Evolutionary conservation across 2,797 vertebrate genomes (phyloP), one percentile per base, ranked within the genome.

Genomic region (Galaxias olidus): DNA sequence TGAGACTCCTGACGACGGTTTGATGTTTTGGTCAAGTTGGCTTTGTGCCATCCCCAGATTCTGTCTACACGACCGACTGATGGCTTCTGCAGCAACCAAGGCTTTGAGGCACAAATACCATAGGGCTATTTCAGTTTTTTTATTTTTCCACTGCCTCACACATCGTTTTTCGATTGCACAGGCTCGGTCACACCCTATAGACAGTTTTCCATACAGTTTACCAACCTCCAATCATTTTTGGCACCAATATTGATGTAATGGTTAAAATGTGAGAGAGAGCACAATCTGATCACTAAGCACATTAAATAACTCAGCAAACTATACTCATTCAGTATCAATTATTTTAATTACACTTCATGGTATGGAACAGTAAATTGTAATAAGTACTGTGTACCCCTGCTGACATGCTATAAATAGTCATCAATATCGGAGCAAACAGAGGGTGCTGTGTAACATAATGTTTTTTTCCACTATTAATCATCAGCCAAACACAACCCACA

Each of bases 41-140:
- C 53, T 61, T 70, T 14, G 61, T 64, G 69, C 59, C 74, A 42
- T 65, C 63, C 59, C 4, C 51, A 62, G 50, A 60, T 67, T 66
- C 50, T 63, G 61, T 67, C 54, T 7, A 1, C 55, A 63, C 54
- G 49, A 63, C 56, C 63, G 62, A 43, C 67, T 72, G 74, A 88
- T 83, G 61, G 50, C 47, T 85, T 88, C 79, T 78, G 77, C 79
- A 50, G 77, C 49, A 66, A 68, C 15, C 20, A 42, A 41, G 70
- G 62, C 72, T 73, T 77, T 72, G 72, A 61, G 42, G 47, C 45
- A 60, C 15, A 64, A 61, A 70, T 68, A 62, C 58, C 61, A 68
- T 49, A 73, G 59, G 66, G 77, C 50, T 71, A 68, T 54, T 74
- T 72, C 70, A 13, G 52, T 55, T 68, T 45, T 69, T 64, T 63